Percentiles rank a stretch among this genome's conserved stretches.
Conservation (phyloP, 2,113 vertebrate species). For the Nicator chloris region DNA sequence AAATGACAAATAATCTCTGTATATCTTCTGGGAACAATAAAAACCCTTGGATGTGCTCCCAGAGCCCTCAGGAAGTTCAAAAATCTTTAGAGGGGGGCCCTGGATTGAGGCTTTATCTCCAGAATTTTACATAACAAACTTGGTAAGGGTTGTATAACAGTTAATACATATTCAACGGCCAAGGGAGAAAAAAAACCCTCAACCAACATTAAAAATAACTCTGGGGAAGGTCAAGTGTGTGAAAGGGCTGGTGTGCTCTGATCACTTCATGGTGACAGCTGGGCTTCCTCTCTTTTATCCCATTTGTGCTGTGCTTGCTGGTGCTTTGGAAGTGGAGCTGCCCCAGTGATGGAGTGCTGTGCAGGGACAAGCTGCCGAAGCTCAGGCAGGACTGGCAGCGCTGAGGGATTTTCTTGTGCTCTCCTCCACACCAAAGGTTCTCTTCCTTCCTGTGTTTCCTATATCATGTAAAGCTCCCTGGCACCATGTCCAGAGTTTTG, state of each 20-base stretch:
- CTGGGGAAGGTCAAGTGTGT: slow-evolving; percentile 25
- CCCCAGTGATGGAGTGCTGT: not conserved
- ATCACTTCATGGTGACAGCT: not conserved
- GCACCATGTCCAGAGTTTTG: not conserved
- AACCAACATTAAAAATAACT: slow-evolving; percentile 14
- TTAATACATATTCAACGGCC: slow-evolving; percentile 58
- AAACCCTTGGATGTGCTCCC: slow-evolving; percentile 42
- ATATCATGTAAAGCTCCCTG: not conserved
- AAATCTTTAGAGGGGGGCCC: slow-evolving; percentile 19
- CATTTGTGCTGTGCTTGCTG: not conserved
- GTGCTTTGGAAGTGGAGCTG: not conserved
- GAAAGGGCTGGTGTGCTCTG: slow-evolving; percentile 25
- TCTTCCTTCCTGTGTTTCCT: not conserved
- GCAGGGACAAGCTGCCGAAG: not conserved
- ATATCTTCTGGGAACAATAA: slow-evolving; percentile 39
- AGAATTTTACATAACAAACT: slow-evolving; percentile 44
- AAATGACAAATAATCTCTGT: slow-evolving; percentile 27
- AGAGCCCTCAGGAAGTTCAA: slow-evolving; percentile 45
- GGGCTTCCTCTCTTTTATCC: not conserved
- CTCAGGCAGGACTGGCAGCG: not conserved
- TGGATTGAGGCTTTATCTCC: slow-evolving; percentile 49
- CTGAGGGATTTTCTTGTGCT: not conserved
- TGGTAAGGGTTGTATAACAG: slow-evolving; percentile 57
- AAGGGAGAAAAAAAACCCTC: not conserved
- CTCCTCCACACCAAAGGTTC: not conserved